phyloP scores from a whole-genome alignment of 2,113 vertebrate genomes.

The Pithys albifrons region DNA sequence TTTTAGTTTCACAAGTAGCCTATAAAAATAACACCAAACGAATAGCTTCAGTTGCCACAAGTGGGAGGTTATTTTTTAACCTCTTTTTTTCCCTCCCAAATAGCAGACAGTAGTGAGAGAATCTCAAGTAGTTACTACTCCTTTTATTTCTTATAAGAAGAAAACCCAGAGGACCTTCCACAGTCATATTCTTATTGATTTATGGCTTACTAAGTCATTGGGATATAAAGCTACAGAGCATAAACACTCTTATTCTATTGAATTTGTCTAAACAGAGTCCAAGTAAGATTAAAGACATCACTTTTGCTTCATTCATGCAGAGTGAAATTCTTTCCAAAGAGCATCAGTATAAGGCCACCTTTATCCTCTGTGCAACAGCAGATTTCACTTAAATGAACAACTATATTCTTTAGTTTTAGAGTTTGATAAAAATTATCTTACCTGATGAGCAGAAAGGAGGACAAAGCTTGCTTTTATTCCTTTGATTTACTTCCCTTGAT shows the following conservation, averaged over 20 bases:
- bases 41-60: background rate
- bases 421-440: background rate
- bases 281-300: background rate
- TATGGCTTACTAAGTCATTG: background rate
- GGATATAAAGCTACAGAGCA: background rate
- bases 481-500: conserved; percentile 17
- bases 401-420: background rate
- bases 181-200: background rate
- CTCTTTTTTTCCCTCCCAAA: background rate
- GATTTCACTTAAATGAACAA: background rate
- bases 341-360: background rate
- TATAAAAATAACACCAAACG: conserved; percentile 27
- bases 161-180: background rate
- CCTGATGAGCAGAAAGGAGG: background rate
- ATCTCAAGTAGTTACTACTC: background rate
- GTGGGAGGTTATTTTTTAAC: conserved; percentile 2
- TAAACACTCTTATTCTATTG: background rate
- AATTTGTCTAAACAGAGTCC: background rate
- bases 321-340: background rate
- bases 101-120: background rate
- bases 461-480: background rate
- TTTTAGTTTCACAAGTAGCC: conserved; percentile 22
- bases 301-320: background rate
- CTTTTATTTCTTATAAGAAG: background rate
- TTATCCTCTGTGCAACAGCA: background rate